These are phyloP conservation scores for Pterois miles DNA, from an alignment of 2,797 vertebrate species.

Conservation along the genomic window DNA sequence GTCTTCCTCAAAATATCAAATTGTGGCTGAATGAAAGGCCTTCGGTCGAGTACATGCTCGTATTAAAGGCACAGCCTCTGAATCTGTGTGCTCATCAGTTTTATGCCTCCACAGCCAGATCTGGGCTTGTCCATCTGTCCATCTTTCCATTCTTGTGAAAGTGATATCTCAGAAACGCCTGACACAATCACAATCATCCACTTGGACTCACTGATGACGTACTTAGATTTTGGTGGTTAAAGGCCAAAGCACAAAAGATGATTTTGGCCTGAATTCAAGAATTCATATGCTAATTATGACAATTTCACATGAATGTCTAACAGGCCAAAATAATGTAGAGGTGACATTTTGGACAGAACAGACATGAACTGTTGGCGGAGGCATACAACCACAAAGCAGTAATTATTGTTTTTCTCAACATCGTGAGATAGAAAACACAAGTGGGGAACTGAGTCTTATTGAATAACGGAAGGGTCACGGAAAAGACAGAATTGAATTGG, in stretches of 20 bases:
- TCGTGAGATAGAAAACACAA: too few species aligned
- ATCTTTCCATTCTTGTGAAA: background rate
- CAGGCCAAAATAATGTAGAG: too few species aligned
- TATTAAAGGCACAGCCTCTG: conserved; percentile 41
- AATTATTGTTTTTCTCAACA: background rate
- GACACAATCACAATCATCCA: too few species aligned
- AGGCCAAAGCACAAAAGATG: too few species aligned
- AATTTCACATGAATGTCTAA: too few species aligned
- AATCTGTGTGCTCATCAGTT: background rate
- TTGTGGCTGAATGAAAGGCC: conserved; percentile 1
- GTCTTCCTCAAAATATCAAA: background rate
- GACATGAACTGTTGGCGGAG: too few species aligned
- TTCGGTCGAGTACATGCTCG: conserved; percentile 34
- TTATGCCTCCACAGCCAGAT: background rate
- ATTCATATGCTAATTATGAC: too few species aligned
- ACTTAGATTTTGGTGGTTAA: too few species aligned
- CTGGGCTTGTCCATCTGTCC: background rate
- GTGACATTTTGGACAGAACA: too few species aligned
- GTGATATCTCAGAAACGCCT: background rate
- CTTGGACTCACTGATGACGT: too few species aligned
- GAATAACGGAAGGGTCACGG: background rate
- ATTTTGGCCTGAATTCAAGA: too few species aligned
- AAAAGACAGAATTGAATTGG: background rate
- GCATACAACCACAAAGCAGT: background rate
- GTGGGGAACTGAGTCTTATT: background rate